Evolutionary conservation across 2,797 vertebrate species (phyloP).

Genomic region (Sebastes reedi): DNA sequence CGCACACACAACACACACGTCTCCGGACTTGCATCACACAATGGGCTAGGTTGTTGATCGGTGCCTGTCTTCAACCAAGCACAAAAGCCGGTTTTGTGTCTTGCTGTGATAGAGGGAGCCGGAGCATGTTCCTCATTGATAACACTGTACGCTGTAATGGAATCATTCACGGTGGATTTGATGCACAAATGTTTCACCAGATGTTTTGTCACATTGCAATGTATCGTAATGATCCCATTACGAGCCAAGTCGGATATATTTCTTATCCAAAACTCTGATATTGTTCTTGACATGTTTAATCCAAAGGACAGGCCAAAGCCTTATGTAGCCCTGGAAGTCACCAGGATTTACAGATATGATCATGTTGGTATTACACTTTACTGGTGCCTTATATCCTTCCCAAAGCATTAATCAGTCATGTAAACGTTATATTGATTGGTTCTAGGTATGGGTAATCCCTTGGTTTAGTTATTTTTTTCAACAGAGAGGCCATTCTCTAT

Average conservation of each 20-base stretch:
- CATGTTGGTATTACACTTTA: neutral
- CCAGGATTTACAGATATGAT: slow-evolving; percentile 3
- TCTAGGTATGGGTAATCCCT: neutral
- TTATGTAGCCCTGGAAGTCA: neutral
- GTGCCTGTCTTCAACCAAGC: slow-evolving; percentile 39
- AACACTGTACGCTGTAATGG: slow-evolving; percentile 53
- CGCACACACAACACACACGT: neutral
- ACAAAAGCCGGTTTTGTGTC: slow-evolving; percentile 59
- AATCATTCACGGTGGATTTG: slow-evolving; percentile 64
- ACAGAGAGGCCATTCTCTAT: too few species aligned
- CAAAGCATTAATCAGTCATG: neutral
- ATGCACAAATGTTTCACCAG: slow-evolving; percentile 54
- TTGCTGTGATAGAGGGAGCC: slow-evolving; percentile 49
- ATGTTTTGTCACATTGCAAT: slow-evolving; percentile 47
- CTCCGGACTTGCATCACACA: slow-evolving; percentile 29
- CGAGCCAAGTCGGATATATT: slow-evolving; percentile 36
- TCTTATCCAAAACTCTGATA: slow-evolving; percentile 23
- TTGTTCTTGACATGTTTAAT: slow-evolving; percentile 27
- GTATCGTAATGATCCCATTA: slow-evolving; percentile 53
- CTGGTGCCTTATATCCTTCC: neutral
- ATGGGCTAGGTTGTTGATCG: slow-evolving; percentile 42
- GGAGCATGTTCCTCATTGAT: slow-evolving; percentile 64
- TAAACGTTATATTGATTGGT: neutral
- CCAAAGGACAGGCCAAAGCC: neutral
- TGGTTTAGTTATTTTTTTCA: rapidly evolving